A percentile compares a stretch with the other conserved stretches of the same genome.
These are phyloP conservation scores for Camponotus fellah DNA, from an alignment of 2,888 invertebrate species.

Conservation along the genomic window DNA sequence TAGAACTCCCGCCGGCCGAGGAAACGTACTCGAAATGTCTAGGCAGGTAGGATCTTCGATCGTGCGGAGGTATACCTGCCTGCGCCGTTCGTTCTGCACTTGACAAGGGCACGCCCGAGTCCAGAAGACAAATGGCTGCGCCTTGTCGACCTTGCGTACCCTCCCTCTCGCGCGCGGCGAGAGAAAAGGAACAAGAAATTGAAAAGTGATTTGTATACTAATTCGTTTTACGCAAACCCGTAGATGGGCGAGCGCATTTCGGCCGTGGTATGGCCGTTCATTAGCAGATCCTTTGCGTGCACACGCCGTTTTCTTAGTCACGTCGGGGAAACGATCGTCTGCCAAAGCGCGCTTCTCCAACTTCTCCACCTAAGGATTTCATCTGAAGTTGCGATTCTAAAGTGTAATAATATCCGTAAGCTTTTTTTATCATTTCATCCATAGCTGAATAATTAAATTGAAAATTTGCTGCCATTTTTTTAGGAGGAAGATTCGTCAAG, in stretches of 20 bases:
- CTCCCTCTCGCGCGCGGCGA: constrained; percentile 37
- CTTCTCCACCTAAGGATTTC: neutral
- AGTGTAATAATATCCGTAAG: neutral
- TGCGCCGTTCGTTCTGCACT: constrained; percentile 67
- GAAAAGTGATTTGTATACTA: constrained; percentile 71
- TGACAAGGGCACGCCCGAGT: constrained; percentile 72
- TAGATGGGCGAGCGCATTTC: constrained; percentile 57
- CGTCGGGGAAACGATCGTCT: constrained; percentile 3
- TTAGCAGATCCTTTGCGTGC: neutral
- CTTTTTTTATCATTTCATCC: neutral
- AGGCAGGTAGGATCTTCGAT: constrained; percentile 69
- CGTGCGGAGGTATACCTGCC: constrained; percentile 66
- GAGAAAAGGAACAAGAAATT: constrained; percentile 66
- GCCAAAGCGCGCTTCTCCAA: neutral
- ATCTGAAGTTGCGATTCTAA: neutral
- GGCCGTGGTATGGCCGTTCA: constrained; percentile 5
- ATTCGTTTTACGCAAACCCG: constrained; percentile 31
- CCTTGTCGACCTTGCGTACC: constrained; percentile 65
- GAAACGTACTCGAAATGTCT: constrained; percentile 59
- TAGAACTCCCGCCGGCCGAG: constrained; percentile 44
- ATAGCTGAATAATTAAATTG: too few species aligned
- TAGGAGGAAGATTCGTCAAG: too few species aligned
- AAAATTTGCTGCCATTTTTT: too few species aligned
- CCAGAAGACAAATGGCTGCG: constrained; percentile 71
- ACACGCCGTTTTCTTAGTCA: constrained; percentile 13